Evolutionary conservation across 1,140 invertebrate genomes (phyloP).

Genomic region (Eueides isabella): DNA sequence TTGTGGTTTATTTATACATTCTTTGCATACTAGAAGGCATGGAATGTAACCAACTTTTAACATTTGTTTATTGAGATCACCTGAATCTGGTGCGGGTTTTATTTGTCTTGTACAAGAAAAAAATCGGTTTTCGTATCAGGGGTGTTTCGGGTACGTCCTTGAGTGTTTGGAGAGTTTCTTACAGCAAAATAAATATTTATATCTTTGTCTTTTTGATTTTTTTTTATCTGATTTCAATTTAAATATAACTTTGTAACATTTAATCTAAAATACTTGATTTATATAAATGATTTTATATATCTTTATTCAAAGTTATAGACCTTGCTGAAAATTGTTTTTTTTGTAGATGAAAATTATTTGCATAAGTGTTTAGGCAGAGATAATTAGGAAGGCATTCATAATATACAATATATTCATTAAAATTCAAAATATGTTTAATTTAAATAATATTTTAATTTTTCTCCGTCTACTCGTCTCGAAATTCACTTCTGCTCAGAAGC

Average conservation of each 20-base stretch:
- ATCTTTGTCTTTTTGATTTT: background rate
- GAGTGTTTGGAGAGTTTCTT: background rate
- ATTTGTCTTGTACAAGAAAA: slow-evolving; percentile 1
- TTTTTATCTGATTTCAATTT: background rate
- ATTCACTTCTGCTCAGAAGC: too few relatives aligned
- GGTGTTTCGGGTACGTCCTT: background rate
- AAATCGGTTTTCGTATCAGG: background rate
- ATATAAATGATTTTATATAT: background rate
- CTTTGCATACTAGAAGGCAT: background rate
- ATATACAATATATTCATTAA: too few relatives aligned
- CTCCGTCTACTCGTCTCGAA: too few relatives aligned
- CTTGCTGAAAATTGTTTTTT: too few relatives aligned
- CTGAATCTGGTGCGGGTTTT: background rate
- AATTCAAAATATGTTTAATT: too few relatives aligned
- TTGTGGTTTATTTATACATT: too few relatives aligned
- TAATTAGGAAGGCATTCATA: too few relatives aligned
- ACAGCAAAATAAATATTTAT: background rate
- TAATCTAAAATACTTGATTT: too few relatives aligned
- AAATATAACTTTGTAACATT: background rate
- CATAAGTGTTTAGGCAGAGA: too few relatives aligned
- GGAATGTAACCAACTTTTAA: background rate
- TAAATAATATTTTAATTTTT: too few relatives aligned
- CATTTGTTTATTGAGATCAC: background rate
- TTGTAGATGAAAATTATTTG: too few relatives aligned
- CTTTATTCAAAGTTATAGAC: too few relatives aligned